Conservation (phyloP, 2,113 vertebrate species). For the Petrocephalus microphthalmus region DNA sequence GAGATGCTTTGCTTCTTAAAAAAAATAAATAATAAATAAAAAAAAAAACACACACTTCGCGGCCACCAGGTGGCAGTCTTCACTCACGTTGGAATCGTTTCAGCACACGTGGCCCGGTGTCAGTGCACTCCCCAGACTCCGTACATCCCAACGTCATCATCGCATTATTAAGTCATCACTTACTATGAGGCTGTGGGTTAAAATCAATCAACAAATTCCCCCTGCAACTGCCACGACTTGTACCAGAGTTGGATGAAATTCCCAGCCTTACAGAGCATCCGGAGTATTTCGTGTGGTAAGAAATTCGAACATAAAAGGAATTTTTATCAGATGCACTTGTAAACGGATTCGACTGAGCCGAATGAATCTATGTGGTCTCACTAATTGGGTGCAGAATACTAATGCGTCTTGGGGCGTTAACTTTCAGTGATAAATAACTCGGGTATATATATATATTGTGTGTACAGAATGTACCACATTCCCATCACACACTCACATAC, state of each 20-base stretch:
- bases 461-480: not conserved
- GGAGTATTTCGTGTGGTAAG: not conserved
- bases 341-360: not conserved
- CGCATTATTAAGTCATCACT: not conserved
- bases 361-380: not conserved
- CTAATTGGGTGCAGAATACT: not conserved
- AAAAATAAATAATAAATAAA: too few species aligned
- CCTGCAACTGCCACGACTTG: not conserved
- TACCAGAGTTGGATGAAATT: not conserved
- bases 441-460: not conserved
- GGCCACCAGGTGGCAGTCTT: constrained; percentile 4
- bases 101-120: not conserved
- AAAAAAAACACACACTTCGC: not conserved
- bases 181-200: not conserved
- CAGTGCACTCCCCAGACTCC: not conserved
- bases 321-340: not conserved
- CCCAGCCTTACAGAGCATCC: not conserved
- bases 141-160: not conserved
- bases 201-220: not conserved
- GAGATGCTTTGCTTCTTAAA: not conserved
- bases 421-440: not conserved
- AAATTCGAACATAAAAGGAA: not conserved
- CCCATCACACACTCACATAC: not conserved
- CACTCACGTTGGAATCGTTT: not conserved
- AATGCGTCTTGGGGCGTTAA: not conserved